Conservation (phyloP, 2,888 invertebrate species). For the Drosophila mettleri region DNA sequence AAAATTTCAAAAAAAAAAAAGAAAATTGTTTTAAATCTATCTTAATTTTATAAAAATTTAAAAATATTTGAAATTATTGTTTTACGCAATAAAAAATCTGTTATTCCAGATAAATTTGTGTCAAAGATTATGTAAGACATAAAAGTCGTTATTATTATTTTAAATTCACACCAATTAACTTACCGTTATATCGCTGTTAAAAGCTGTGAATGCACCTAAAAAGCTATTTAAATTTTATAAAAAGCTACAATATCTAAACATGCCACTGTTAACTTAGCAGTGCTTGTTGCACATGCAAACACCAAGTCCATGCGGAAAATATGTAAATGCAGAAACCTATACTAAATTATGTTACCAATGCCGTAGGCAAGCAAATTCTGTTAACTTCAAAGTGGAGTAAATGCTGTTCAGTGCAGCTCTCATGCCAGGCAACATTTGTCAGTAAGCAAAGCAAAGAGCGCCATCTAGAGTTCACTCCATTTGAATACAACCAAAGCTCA, state of each 20-base stretch:
- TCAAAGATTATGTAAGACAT: no score
- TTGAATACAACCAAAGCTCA: no score
- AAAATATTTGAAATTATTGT: no score
- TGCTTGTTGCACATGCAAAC: neutral
- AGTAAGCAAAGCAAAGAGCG: conserved; percentile 9
- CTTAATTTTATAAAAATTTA: no score
- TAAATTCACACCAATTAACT: no score
- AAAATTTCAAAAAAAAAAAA: no score
- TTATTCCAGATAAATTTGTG: no score
- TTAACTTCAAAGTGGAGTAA: neutral
- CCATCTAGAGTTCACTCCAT: conserved; percentile 31
- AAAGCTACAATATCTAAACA: neutral
- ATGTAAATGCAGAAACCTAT: neutral
- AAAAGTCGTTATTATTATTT: no score
- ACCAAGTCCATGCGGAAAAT: neutral
- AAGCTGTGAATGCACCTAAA: neutral
- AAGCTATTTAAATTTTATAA: neutral
- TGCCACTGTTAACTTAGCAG: neutral
- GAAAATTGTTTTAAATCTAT: no score
- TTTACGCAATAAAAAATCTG: no score
- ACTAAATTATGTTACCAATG: neutral
- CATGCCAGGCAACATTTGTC: conserved; percentile 27
- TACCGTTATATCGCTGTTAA: no score
- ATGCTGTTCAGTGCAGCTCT: neutral
- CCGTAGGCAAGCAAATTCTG: neutral